Evolutionary conservation across 1,140 invertebrate species (phyloP), one percentile per base, ranked within the genome.

Genomic region (Planococcus citri): DNA sequence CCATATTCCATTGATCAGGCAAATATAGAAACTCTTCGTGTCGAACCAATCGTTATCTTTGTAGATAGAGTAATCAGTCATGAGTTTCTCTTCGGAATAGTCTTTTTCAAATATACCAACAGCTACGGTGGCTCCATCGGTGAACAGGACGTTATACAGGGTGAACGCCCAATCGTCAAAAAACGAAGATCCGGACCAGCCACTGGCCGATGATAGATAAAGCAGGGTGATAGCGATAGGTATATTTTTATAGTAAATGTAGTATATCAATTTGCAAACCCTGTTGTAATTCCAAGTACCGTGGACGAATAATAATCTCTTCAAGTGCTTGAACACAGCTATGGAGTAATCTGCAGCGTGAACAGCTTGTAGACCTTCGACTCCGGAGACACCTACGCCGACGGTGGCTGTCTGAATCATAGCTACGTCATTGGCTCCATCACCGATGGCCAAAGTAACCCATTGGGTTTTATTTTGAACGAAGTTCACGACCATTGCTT

Each of bases 331-430:
- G 81, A 98, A 98, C 72, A 90, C 17, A 3, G 91, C 88, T 69
- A 98, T 85, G 2, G 94, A 90, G 82, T 95, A 98, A 83, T 98
- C 95, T 1, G 94, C 90, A 1, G 95, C 92, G 93, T 97, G 96
- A 0, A 96, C 92, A 37, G 95, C 95, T 79, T 97, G 94, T 83
- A 91, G 88, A 29, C 94, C 95, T 80, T 97, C 95, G 76, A 92
- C 89, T 0, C 95, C 95, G 0, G 91, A 94, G 68, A 98, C 91
- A 51, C 89, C 89, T 12, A 99, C 87, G 6, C 96, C 96, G 9
- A 99, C 90, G 78, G 98, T 93, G 1, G 95, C 96, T 38, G 92
- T 94, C 77, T 98, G 91, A 72, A 98, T 97, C 95, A 98, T 98
- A 51, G 92, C 94, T 0, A 98, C 95, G 78, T 98, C 95, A 80